Conservation (phyloP, 2,797 vertebrate species). For the Megalops cyprinoides region DNA sequence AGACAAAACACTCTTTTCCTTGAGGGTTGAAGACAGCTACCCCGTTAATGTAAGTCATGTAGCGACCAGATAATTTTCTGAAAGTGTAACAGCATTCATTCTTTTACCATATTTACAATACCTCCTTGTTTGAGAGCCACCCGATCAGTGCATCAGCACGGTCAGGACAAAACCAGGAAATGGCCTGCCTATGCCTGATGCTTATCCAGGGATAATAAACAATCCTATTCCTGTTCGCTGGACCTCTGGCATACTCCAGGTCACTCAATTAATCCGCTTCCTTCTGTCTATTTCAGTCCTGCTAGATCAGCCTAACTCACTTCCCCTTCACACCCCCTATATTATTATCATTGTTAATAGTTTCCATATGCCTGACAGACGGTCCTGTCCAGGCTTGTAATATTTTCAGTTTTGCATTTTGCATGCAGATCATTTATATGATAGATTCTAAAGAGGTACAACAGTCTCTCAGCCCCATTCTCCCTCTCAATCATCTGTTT, state of each 20-base stretch:
- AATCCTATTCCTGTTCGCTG: conserved; percentile 51
- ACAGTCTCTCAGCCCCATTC: too few species aligned
- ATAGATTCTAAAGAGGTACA: too few species aligned
- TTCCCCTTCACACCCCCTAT: neutral
- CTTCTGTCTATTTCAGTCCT: conserved; percentile 41
- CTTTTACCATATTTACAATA: conserved; percentile 10
- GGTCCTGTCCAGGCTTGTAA: neutral
- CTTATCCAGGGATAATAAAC: conserved; percentile 69
- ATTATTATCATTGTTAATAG: neutral
- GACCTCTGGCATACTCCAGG: conserved; percentile 50
- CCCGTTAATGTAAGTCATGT: too few species aligned
- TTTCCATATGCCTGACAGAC: conserved; percentile 33
- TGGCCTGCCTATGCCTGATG: conserved; percentile 41
- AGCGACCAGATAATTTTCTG: neutral
- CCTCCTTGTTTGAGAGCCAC: conserved; percentile 32
- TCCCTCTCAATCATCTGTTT: too few species aligned
- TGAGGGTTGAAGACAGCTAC: neutral
- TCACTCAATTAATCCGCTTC: conserved; percentile 62
- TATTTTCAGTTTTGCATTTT: conserved; percentile 27
- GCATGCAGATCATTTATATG: neutral
- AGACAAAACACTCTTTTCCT: neutral
- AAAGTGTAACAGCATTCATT: neutral
- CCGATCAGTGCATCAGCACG: conserved; percentile 36
- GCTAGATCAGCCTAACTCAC: neutral
- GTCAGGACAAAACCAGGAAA: conserved; percentile 76